Percentiles rank a stretch among this genome's conserved stretches.
phyloP scores from a whole-genome alignment of 2,888 invertebrate species.

The Eurytoma californica region DNA sequence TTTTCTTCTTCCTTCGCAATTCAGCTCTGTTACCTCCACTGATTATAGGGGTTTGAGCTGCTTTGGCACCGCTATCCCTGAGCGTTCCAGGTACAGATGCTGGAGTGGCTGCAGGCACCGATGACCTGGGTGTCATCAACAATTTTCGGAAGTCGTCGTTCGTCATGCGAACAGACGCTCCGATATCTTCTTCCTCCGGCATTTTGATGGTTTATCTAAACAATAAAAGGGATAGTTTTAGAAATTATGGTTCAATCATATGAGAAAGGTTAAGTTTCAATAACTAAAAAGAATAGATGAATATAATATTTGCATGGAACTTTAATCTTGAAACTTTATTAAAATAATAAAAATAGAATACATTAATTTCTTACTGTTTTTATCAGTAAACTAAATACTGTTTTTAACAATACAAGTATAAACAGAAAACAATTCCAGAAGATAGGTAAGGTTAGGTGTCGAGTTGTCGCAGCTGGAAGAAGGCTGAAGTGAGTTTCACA shows the following conservation, averaged over 20 bases:
- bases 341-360: too few species aligned
- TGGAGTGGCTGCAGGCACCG: conserved; percentile 79
- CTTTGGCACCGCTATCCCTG: conserved; percentile 83
- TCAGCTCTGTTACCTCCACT: conserved; percentile 80
- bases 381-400: too few species aligned
- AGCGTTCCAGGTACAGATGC: conserved; percentile 79
- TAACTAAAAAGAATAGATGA: too few species aligned
- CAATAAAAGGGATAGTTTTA: not conserved
- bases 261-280: too few species aligned
- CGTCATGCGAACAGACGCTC: conserved; percentile 86
- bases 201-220: conserved; percentile 61
- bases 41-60: conserved; percentile 75
- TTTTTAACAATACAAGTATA: too few species aligned
- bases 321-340: too few species aligned
- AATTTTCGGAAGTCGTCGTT: conserved; percentile 98
- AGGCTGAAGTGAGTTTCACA: too few species aligned
- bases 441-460: not conserved
- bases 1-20: conserved; percentile 93
- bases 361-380: too few species aligned
- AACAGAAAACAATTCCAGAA: not conserved
- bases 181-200: conserved; percentile 72
- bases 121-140: conserved; percentile 94
- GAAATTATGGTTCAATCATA: too few species aligned
- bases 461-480: too few species aligned
- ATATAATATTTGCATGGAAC: too few species aligned